A percentile compares a stretch with the other conserved stretches of the same genome.
Evolutionary conservation across 1,140 invertebrate species (phyloP).

Genomic region (Drosophila bocqueti): DNA sequence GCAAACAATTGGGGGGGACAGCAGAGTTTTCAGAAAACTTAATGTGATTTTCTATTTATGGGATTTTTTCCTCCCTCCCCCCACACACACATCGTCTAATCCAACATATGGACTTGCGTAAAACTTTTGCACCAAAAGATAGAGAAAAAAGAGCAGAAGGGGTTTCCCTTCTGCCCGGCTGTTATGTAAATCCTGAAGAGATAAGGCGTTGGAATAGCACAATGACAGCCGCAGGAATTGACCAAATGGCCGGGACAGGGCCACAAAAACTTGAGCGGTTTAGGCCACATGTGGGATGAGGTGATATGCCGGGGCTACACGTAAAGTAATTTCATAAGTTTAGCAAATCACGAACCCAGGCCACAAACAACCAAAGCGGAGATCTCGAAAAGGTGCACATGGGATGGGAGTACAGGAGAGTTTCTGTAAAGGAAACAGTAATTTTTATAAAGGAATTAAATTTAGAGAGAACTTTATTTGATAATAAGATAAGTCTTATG

Average conservation of each 20-base stretch:
- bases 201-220: slow-evolving; percentile 83
- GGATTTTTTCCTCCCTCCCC: slow-evolving; percentile 55
- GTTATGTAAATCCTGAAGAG: slow-evolving; percentile 82
- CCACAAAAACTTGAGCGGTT: slow-evolving; percentile 38
- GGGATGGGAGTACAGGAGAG: neutral
- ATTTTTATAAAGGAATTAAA: neutral
- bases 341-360: slow-evolving; percentile 82
- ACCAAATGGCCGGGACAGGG: slow-evolving; percentile 69
- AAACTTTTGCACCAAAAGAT: slow-evolving; percentile 66
- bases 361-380: slow-evolving; percentile 64
- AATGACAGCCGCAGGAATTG: slow-evolving; percentile 84
- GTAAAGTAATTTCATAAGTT: slow-evolving; percentile 84
- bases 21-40: slow-evolving; percentile 66
- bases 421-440: neutral
- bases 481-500: neutral
- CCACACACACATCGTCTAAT: slow-evolving; percentile 48
- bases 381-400: slow-evolving; percentile 17
- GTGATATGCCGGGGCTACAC: slow-evolving; percentile 53
- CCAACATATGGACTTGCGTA: slow-evolving; percentile 80
- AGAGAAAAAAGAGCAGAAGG: slow-evolving; percentile 24
- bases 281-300: slow-evolving; percentile 10
- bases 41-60: slow-evolving; percentile 83
- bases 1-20: slow-evolving; percentile 63
- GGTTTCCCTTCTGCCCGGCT: slow-evolving; percentile 16
- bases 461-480: neutral